A percentile compares a stretch with the other conserved stretches of the same genome.
phyloP scores from a whole-genome alignment of 2,113 vertebrate genomes.

The Ptilonorhynchus violaceus region DNA sequence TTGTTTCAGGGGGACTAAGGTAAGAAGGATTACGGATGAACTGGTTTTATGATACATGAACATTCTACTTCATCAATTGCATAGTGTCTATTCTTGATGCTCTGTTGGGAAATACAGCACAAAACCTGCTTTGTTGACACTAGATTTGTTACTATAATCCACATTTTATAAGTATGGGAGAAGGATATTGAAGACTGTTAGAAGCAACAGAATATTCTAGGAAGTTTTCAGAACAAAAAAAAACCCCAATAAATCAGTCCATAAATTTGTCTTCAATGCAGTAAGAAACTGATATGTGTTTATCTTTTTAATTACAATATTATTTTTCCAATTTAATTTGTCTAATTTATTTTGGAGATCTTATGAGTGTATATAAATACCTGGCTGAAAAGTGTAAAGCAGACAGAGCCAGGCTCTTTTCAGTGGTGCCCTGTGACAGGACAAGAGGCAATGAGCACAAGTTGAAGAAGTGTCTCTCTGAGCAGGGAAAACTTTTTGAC shows the following conservation, averaged over 20 bases:
- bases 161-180: neutral
- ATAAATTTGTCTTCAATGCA: neutral
- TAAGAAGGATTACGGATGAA: neutral
- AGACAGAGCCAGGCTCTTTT: neutral
- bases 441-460: neutral
- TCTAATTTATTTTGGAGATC: neutral
- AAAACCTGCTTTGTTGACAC: neutral
- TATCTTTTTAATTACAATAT: neutral
- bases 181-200: neutral
- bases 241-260: neutral
- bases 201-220: neutral
- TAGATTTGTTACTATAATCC: neutral
- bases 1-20: neutral
- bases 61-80: neutral
- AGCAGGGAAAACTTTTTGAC: neutral
- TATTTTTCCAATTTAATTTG: neutral
- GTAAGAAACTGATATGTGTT: neutral
- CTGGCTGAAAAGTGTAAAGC: neutral
- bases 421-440: neutral
- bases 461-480: neutral
- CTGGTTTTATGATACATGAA: neutral
- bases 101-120: neutral
- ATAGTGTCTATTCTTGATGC: neutral
- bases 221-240: neutral
- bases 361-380: neutral